A percentile compares a stretch with the other conserved stretches of the same genome.
phyloP scores from a whole-genome alignment of 2,888 invertebrate species.

The Globia sparganii region DNA sequence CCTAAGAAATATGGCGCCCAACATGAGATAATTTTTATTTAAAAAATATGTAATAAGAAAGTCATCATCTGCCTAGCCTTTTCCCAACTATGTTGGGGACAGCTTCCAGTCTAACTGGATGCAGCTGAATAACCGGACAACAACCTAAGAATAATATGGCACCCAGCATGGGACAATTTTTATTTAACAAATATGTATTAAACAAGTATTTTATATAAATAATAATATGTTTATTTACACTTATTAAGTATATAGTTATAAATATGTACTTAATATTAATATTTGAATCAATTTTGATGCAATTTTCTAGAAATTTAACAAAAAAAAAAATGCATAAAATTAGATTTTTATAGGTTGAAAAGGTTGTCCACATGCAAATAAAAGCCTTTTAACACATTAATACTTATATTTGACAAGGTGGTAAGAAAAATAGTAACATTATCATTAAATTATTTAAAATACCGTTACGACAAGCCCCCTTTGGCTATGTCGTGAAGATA shows the following conservation, averaged over 20 bases:
- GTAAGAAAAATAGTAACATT: slow-evolving; percentile 53
- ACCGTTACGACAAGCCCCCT: slow-evolving; percentile 1
- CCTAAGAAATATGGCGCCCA: slow-evolving; percentile 48
- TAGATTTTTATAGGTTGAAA: slow-evolving; percentile 17
- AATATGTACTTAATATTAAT: slow-evolving; percentile 1
- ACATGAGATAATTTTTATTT: slow-evolving; percentile 29
- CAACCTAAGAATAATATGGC: slow-evolving; percentile 35
- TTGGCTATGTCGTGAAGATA: slow-evolving; percentile 19
- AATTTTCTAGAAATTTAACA: slow-evolving; percentile 11
- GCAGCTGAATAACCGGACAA: too few relatives aligned
- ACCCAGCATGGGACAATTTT: slow-evolving; percentile 50
- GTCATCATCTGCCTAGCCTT: too few relatives aligned
- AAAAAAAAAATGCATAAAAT: neutral
- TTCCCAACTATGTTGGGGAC: too few relatives aligned
- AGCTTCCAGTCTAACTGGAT: too few relatives aligned
- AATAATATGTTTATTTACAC: slow-evolving; percentile 15
- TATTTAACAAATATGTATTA: neutral
- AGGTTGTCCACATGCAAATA: slow-evolving; percentile 51
- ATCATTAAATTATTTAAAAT: slow-evolving; percentile 23
- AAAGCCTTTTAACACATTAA: slow-evolving; percentile 49
- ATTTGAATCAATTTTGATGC: slow-evolving; percentile 53
- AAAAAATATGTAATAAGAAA: neutral
- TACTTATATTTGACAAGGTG: slow-evolving; percentile 60
- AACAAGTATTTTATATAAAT: neutral
- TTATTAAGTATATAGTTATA: slow-evolving; percentile 10